Base-by-base conservation (phyloP, 2,888 invertebrate genomes). In the Parnassius glacialis region DNA sequence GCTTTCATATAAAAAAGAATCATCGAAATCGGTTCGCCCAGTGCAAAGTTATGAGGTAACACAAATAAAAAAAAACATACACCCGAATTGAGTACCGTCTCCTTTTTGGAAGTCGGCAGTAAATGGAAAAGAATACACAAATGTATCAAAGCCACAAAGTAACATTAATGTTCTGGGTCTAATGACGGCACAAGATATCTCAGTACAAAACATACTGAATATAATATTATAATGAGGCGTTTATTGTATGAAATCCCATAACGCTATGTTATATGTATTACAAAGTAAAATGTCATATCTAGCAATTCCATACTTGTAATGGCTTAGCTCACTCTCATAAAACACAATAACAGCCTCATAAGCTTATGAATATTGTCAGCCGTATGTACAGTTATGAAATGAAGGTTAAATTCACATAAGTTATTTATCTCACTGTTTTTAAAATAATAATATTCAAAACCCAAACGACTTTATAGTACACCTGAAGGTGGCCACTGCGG, bases 231-330 rank as follows among this genome's bases (percentile, higher is more conserved):
- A 34, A 34, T 34, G 34, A 34, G 0, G 34, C 34, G 34, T 34
- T 34, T 53, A 42, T 41, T 45, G 45, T n/a, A 45, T 45, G 1
- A 45, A 45, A n/a, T 45, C 5, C 11, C 43, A 43, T n/a, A 45
- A 45, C n/a, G n/a, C 34, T 34, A 34, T 34, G 34, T 34, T 10
- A 3, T 43, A 34, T 12, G 44, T 20, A 20, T 61, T 48, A 57
- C 61, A 57, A 53, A 61, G 61, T 57, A 45, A 55, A 57, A 61
- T 61, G 57, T 61, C 61, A 52, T 52, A 61, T 57, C 61, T 48
- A 43, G 52, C 53, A 53, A 57, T 57, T 53, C 53, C 47, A 53
- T 57, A 57, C 41, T 54, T 57, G 53, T 62, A 62, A 57, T 53
- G 48, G 52, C 12, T 41, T 42, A 47, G 9, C 43, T 41, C 44